Base-by-base conservation (phyloP, 2,888 invertebrate genomes). In the Lacanobia wlatinum region DNA sequence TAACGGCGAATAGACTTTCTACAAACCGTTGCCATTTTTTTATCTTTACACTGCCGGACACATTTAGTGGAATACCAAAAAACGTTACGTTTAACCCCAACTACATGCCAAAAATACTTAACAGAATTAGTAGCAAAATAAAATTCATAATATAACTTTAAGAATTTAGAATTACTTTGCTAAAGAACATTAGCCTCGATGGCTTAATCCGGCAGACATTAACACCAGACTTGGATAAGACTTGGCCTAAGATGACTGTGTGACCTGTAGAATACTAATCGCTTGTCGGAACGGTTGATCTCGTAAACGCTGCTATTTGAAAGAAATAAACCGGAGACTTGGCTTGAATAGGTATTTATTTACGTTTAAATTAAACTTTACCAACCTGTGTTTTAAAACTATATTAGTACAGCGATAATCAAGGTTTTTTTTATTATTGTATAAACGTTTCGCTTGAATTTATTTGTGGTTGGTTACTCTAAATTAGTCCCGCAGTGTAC, bases 11-110 rank as follows among this genome's bases (percentile, higher is more conserved):
- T 62, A 66, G 66, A 82, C 52, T 82, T 83, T 83, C 63, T 61
- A 83, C 75, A 74, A 77, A 83, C 85, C 68, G 73, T 79, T 82
- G 64, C 69, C 52, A 72, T 77, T 72, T 82, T 81, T 84, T 84
- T 81, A 73, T 83, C 70, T 69, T 74, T 76, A 61, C 70, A 75
- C 73, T 83, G 70, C 60, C 23, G 61, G 85, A 58, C 52, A 79
- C 43, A 60, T 83, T 83, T 74, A 73, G 67, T 66, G 58, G 67
- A 50, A 68, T 34, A 65, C 73, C 28, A 55, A 68, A 73, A 71
- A 63, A 58, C 10, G 38, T 59, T 53, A 43, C 23, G 14, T 59
- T 61, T 74, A 74, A 75, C 52, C 43, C n/a, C 52, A 58, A 62
- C 21, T 62, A 55, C 50, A 62, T 70, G 78, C 78, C 78, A 76